A percentile compares a stretch with the other conserved stretches of the same genome.
Conservation (phyloP, 1,140 invertebrate species). For the Anoplolepis gracilipes region DNA sequence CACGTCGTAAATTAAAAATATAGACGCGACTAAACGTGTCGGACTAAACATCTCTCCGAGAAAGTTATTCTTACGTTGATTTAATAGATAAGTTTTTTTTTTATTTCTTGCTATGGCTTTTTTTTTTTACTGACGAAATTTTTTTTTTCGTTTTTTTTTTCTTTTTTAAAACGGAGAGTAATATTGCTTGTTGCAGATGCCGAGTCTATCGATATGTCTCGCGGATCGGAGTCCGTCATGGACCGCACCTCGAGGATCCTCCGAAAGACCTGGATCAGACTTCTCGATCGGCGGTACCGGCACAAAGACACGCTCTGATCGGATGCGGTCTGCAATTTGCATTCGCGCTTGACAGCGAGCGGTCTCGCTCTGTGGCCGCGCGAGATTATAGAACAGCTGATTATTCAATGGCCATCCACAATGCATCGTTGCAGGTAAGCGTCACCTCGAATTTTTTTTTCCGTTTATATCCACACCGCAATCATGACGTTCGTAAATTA, state of each 20-base stretch:
- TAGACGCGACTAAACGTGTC: background rate
- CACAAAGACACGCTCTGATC: constrained; percentile 19
- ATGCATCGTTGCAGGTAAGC: constrained; percentile 22
- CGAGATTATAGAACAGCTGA: constrained; percentile 43
- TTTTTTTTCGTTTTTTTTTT: background rate
- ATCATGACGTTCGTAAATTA: constrained; percentile 13
- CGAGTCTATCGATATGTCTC: background rate
- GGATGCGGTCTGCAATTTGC: constrained; percentile 42
- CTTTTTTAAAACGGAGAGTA: background rate
- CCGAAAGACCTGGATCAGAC: background rate
- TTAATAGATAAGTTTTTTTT: background rate
- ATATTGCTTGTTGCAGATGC: background rate
- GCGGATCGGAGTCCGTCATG: no score
- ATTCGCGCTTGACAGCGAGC: constrained; percentile 14
- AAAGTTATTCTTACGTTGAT: background rate
- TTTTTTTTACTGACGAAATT: no score
- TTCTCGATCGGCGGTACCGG: background rate
- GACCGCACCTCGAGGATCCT: background rate
- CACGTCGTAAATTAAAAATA: constrained; percentile 3
- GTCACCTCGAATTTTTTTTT: background rate
- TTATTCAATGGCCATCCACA: constrained; percentile 23
- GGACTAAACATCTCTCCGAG: background rate
- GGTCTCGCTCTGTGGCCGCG: constrained; percentile 22
- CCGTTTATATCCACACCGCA: constrained; percentile 10
- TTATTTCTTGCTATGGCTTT: background rate